phyloP scores from a whole-genome alignment of 2,888 invertebrate genomes.

The Steinernema scapterisci region DNA sequence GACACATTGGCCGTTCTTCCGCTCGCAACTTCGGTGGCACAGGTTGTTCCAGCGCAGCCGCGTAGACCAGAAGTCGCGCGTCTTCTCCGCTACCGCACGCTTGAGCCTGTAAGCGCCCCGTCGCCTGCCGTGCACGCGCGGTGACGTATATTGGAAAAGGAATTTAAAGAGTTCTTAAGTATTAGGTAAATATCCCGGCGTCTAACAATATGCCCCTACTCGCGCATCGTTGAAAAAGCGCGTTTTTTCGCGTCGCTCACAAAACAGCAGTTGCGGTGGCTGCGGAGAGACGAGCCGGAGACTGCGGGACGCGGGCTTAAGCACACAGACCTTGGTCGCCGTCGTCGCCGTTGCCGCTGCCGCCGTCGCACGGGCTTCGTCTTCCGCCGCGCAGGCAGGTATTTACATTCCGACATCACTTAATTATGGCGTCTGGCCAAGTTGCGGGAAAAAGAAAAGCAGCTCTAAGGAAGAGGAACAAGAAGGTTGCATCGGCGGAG shows the following conservation, averaged over 20 bases:
- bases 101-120: background rate
- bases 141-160: slow-evolving; percentile 29
- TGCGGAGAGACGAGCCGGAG: slow-evolving; percentile 16
- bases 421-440: slow-evolving; percentile 18
- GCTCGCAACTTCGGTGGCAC: too few relatives aligned
- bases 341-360: background rate
- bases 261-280: slow-evolving; percentile 6
- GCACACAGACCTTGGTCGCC: background rate
- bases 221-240: slow-evolving; percentile 26
- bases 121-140: background rate
- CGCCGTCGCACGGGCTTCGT: too few relatives aligned
- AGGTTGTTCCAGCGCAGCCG: background rate
- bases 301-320: slow-evolving; percentile 19
- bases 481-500: background rate
- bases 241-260: slow-evolving; percentile 22
- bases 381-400: background rate
- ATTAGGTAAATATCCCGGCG: slow-evolving; percentile 25
- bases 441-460: background rate
- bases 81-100: slow-evolving; percentile 12
- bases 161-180: slow-evolving; percentile 30
- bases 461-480: background rate
- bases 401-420: slow-evolving; percentile 27
- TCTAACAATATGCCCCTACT: slow-evolving; percentile 32
- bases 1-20: too few relatives aligned
- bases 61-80: background rate